Evolutionary conservation across 2,888 invertebrate genomes (phyloP).

Genomic region (Amaurobius ferox): DNA sequence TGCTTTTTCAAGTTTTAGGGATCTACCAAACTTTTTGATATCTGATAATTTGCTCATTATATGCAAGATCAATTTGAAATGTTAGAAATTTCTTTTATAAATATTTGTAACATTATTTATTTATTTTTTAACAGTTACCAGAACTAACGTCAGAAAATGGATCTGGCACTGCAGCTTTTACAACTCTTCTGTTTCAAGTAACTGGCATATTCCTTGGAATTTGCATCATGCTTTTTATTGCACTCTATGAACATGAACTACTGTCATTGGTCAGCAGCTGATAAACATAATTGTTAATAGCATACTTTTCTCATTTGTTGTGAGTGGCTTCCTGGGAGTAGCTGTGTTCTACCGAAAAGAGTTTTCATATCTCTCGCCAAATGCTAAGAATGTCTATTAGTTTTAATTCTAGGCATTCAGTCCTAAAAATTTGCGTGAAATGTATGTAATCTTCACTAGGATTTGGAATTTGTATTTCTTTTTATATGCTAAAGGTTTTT

Average conservation of each 20-base stretch:
- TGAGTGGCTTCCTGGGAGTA: background rate
- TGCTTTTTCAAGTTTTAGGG: no score
- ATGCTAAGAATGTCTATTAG: background rate
- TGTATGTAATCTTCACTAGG: no score
- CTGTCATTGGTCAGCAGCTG: constrained; percentile 79
- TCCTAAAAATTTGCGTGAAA: background rate
- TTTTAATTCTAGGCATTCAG: background rate
- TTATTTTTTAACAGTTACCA: constrained; percentile 87
- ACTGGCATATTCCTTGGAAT: constrained; percentile 88
- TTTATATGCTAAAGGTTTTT: no score
- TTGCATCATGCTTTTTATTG: constrained; percentile 92
- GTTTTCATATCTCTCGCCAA: background rate
- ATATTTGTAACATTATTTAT: no score
- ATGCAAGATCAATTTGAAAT: no score
- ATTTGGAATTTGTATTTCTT: no score
- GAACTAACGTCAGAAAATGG: constrained; percentile 82
- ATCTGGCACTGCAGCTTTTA: constrained; percentile 81
- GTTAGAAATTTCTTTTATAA: no score
- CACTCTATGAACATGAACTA: constrained; percentile 90
- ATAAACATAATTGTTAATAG: background rate
- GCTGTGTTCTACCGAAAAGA: background rate
- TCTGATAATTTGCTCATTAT: no score
- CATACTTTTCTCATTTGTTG: background rate
- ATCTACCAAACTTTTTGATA: no score
- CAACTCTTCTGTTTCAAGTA: constrained; percentile 88